phyloP scores from a whole-genome alignment of 2,797 vertebrate genomes.

The Falco rusticolus region DNA sequence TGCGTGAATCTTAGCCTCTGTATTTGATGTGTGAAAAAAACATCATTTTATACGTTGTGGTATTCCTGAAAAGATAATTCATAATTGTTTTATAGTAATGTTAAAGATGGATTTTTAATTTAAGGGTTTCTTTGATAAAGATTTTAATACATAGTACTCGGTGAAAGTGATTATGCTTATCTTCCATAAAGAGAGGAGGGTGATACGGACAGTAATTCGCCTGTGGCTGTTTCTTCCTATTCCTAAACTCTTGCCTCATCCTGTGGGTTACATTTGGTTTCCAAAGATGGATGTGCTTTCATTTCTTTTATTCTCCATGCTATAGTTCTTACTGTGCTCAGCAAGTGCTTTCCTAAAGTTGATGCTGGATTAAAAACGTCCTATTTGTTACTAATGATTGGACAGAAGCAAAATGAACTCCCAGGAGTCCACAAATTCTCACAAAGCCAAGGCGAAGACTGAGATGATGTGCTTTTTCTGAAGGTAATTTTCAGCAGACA shows the following conservation, averaged over 20 bases:
- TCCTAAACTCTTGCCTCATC: background rate
- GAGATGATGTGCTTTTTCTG: background rate
- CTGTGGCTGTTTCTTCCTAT: background rate
- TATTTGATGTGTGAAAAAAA: background rate
- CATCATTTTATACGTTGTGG: background rate
- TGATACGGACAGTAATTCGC: background rate
- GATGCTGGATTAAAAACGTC: background rate
- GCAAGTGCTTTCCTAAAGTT: background rate
- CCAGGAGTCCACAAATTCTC: background rate
- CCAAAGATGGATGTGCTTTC: background rate
- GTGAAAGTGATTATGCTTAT: background rate
- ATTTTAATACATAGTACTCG: background rate
- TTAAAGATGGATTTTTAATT: constrained; percentile 2
- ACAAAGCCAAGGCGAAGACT: background rate
- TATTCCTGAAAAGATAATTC: background rate
- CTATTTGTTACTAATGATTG: background rate
- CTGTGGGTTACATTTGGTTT: background rate
- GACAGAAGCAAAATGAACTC: background rate
- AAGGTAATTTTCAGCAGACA: background rate
- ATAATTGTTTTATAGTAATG: background rate
- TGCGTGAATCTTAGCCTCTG: background rate
- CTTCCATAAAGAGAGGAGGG: background rate
- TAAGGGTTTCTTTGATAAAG: background rate
- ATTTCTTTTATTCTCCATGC: background rate
- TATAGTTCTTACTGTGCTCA: background rate